phyloP scores from a whole-genome alignment of 2,113 vertebrate species.

The Melanocharis versteri region DNA sequence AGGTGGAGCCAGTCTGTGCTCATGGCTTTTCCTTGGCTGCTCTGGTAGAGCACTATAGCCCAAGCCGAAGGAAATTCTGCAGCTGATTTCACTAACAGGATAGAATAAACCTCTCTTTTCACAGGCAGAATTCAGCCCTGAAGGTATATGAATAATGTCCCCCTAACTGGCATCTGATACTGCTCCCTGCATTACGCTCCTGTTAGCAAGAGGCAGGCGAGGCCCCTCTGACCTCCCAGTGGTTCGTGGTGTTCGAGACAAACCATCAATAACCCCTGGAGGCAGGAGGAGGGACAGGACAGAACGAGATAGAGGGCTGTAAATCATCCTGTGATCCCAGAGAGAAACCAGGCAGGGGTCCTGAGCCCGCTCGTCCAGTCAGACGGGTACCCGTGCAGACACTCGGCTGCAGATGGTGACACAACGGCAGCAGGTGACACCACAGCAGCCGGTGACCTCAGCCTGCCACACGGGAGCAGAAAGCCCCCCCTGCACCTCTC shows the following conservation, averaged over 20 bases:
- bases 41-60: background rate
- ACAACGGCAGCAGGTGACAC: background rate
- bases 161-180: background rate
- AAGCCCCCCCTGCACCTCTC: background rate
- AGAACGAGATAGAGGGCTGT: background rate
- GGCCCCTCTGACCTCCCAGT: background rate
- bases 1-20: background rate
- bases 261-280: background rate
- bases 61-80: background rate
- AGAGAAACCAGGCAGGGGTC: background rate
- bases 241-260: rapidly evolving
- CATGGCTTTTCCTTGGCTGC: background rate
- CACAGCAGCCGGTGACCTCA: background rate
- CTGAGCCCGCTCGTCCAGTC: background rate
- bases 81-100: background rate
- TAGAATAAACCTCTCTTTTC: background rate
- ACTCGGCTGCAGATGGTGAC: background rate
- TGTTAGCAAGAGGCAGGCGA: rapidly evolving
- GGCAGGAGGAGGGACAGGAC: background rate
- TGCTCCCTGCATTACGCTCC: background rate
- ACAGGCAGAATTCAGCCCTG: background rate
- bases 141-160: background rate
- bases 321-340: background rate
- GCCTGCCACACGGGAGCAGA: background rate
- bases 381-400: rapidly evolving